Evolutionary conservation across 2,888 invertebrate species (phyloP), one percentile per base, ranked within the genome.

Genomic region (Heteropelma amictum): DNA sequence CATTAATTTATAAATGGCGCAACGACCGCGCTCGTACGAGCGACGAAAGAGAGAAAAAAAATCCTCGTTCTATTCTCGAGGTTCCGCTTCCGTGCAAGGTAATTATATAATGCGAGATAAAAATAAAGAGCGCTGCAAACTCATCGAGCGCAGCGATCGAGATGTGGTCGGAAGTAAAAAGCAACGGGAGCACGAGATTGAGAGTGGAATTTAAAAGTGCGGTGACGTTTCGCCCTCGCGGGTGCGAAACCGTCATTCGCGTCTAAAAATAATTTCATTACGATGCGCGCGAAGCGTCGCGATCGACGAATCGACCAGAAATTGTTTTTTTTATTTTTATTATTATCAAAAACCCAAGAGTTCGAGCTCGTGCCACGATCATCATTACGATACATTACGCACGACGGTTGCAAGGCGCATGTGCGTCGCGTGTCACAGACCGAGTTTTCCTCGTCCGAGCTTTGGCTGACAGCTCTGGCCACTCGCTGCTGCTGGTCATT

Each of bases 1-100:
- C n/a, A n/a, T n/a, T n/a, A n/a, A n/a, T n/a, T n/a, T n/a, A n/a
- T n/a, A n/a, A n/a, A n/a, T n/a, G n/a, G n/a, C n/a, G n/a, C n/a
- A n/a, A n/a, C n/a, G n/a, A n/a, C n/a, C n/a, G n/a, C n/a, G n/a
- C n/a, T n/a, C 61, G 68, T 63, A 56, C 68, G 56, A 47, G 63
- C 49, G 68, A 56, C 30, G 61, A 30, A 26, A 6, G 19, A 1
- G 17, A 21, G 35, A 23, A 33, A 8, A 26, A 7, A n/a, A n/a
- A n/a, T n/a, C n/a, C n/a, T n/a, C 23, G 21, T 67, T 72, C 58
- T 53, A 60, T 65, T 28, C 28, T 54, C 19, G 14, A 19, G 14
- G 53, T 56, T 49, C 40, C 56, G 56, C 28, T 73, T 73, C 68
- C 63, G 63, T 73, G 68, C 63, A 33, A 63, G 73, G 73, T 68